Evolutionary conservation across 2,888 invertebrate genomes (phyloP), one percentile per base, ranked within the genome.

Genomic region (Drosophila maculinotata): DNA sequence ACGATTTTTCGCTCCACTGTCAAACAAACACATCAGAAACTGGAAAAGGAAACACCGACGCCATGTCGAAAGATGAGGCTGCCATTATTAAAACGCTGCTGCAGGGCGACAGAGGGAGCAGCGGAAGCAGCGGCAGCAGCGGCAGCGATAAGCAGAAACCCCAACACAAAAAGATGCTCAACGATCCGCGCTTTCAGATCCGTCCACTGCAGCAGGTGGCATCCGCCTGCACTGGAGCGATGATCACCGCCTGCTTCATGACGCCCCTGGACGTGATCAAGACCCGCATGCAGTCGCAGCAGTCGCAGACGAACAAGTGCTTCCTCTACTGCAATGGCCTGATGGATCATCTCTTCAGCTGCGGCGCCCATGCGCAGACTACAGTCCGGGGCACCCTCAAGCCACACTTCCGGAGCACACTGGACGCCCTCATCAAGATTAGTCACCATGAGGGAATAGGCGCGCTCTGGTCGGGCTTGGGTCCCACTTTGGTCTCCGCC

Each of bases 191-290:
- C 80, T 96, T 95, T 91, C 93, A 95, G 63, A 96, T 92, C 44
- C 78, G 83, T 10, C 91, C 92, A 7, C 56, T 88, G 54, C 92
- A 92, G 65, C 92, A 92, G 69, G 89, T 91, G 25, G 84, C 85
- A 1, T 90, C 92, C 1, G 90, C 91, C 12, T 91, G 91, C 91
- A 94, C 96, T 63, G 98, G 98, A 57, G 98, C 98, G 9, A 91
- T 98, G 68, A 92, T 97, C 89, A 98, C 98, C 88, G 97, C 98
- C 42, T 89, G 97, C 60, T 94, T 97, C 82, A 96, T 99, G 92
- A 99, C 99, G 0, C 99, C 99, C 0, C 92, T 99, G 76, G 99
- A 99, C 93, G 99, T 99, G 9, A 97, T 99, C 1, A 99, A 99
- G 93, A 98, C 99, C 69, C 94, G 99, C 45, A 93, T 99, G 48